Evolutionary conservation across 2,113 vertebrate species (phyloP), one percentile per base, ranked within the genome.

Genomic region (Tyrannus savana): DNA sequence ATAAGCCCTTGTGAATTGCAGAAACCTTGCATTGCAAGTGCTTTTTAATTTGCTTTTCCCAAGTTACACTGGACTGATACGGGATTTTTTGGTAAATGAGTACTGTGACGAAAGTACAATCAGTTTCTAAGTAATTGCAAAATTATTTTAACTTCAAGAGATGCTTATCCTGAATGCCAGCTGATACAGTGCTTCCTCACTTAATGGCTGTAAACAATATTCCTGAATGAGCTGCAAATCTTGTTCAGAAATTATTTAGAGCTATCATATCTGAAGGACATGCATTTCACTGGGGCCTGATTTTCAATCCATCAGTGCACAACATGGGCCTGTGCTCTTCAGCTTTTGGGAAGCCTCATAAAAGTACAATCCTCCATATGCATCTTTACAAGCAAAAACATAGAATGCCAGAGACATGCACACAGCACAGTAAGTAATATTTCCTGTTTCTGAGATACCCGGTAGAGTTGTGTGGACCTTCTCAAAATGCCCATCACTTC

Each of bases 141-240:
- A 95, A 90, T 93, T 80, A 90, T 93, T 95, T 82, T 93, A 44
- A 62, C 71, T 91, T 77, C 50, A 71, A 49, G 84, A 95, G 92
- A 79, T 89, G 62, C 74, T 91, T 95, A 96, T 90, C 95, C 93
- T 58, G 79, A 90, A 86, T 87, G 76, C 25, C 60, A 92, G 76
- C 72, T 79, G 76, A 79, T 73, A 56, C 56, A 75, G 71, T 64
- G 37, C 52, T 87, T 86, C 79, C 60, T 79, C 73, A 79, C 21
- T 89, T n/a, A 90, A 62, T 58, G 44, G 14, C 72, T 63, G 72
- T 78, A 86, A 94, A 86, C 63, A 91, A 37, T 56, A 42, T 33
- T 83, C 47, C 75, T 91, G 82, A 86, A 50, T 55, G 27, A 86
- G 33, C 46, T 86, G 59, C 0, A 5, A 76, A 59, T 66, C 25